A percentile compares a stretch with the other conserved stretches of the same genome.
Conservation (phyloP, 2,113 vertebrate genomes). For the Silurus asotus region DNA sequence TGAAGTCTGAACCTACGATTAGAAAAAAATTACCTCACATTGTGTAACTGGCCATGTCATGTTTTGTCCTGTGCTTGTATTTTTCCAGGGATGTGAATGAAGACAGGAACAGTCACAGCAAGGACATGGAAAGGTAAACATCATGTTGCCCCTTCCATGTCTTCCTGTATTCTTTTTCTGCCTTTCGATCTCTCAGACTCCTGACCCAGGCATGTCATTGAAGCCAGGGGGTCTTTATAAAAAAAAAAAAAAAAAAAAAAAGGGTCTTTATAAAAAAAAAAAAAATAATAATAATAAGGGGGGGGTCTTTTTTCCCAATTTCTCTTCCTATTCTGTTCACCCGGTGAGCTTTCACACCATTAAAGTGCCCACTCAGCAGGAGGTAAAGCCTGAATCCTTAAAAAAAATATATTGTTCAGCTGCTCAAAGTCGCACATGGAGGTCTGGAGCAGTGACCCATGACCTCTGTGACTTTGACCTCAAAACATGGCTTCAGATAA, state of each 20-base stretch:
- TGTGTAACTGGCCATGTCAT: neutral
- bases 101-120: neutral
- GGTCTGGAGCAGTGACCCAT: slow-evolving; percentile 4
- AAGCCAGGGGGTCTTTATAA: neutral
- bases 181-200: neutral
- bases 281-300: too few species aligned
- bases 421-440: slow-evolving; percentile 38
- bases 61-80: slow-evolving; percentile 7
- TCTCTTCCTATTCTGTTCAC: neutral
- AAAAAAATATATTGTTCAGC: slow-evolving; percentile 33
- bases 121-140: neutral
- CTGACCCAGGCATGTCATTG: slow-evolving; percentile 29
- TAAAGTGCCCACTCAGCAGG: slow-evolving; percentile 6
- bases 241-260: neutral
- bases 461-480: slow-evolving; percentile 45
- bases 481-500: neutral
- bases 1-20: neutral
- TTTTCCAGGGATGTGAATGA: neutral
- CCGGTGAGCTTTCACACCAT: neutral
- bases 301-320: neutral
- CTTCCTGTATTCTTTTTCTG: neutral
- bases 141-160: neutral
- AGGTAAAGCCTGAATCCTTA: neutral
- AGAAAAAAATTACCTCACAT: neutral
- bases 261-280: slow-evolving; percentile 11